Evolutionary conservation across 2,888 invertebrate genomes (phyloP).

Genomic region (Apantesis nais): DNA sequence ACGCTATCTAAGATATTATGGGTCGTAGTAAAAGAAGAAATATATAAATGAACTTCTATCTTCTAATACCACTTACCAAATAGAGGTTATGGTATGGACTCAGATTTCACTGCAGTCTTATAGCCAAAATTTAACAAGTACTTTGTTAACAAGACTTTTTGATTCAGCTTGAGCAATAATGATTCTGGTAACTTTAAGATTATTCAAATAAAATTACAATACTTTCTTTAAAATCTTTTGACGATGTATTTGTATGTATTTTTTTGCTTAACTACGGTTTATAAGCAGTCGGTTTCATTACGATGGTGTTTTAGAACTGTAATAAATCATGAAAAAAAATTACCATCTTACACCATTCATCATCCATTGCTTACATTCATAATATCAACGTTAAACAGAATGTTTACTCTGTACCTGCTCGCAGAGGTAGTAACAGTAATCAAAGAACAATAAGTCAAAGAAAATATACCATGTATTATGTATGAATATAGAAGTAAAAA

Average conservation of each 20-base stretch:
- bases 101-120: slow-evolving; percentile 1
- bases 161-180: slow-evolving; percentile 7
- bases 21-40: neutral
- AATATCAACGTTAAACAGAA: too few relatives aligned
- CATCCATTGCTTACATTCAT: too few relatives aligned
- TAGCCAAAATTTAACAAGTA: slow-evolving; percentile 8
- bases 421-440: neutral
- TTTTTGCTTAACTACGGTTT: neutral
- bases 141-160: slow-evolving; percentile 9
- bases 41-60: neutral
- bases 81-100: neutral
- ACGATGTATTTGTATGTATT: neutral
- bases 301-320: neutral
- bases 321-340: neutral
- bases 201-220: slow-evolving; percentile 13
- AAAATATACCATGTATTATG: too few relatives aligned
- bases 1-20: neutral
- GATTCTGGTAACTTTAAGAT: slow-evolving; percentile 8
- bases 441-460: too few relatives aligned
- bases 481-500: too few relatives aligned
- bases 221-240: slow-evolving; percentile 6
- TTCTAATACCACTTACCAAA: neutral
- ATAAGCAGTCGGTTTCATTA: neutral
- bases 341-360: neutral
- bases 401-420: neutral